Conservation (phyloP, 1,140 invertebrate genomes). For the Neotoxoptera formosana region DNA sequence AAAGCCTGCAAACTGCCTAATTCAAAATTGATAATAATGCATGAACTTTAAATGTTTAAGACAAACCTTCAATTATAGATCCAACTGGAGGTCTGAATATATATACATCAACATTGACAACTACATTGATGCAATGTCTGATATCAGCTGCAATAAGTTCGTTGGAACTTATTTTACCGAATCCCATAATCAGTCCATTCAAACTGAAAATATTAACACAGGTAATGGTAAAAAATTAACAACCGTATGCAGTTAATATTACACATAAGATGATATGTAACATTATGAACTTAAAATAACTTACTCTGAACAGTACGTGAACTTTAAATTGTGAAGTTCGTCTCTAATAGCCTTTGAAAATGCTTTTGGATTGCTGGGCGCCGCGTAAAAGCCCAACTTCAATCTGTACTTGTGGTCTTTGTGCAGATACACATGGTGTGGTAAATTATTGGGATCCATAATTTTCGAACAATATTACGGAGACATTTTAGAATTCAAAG, state of each 20-base stretch:
- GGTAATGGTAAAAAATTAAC: neutral
- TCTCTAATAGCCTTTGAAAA: conserved; percentile 40
- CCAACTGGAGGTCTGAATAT: conserved; percentile 48
- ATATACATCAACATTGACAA: conserved; percentile 43
- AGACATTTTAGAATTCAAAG: neutral
- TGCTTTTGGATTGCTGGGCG: conserved; percentile 44
- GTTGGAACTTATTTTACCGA: conserved; percentile 46
- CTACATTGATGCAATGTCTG: conserved; percentile 15
- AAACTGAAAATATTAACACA: conserved; percentile 38
- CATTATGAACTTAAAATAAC: neutral
- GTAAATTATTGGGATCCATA: conserved; percentile 46
- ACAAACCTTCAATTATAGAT: conserved; percentile 43
- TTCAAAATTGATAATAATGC: neutral
- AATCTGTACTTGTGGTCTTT: conserved; percentile 37
- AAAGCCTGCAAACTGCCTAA: neutral
- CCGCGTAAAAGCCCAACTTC: conserved; percentile 35
- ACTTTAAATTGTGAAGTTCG: conserved; percentile 28
- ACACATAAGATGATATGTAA: neutral
- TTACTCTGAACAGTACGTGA: conserved; percentile 38
- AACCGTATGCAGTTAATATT: neutral
- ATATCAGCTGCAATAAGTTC: conserved; percentile 34
- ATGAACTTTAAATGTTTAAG: neutral
- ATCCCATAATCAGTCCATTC: conserved; percentile 49
- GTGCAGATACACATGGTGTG: conserved; percentile 18
- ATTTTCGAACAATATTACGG: neutral